Evolutionary conservation across 2,797 vertebrate species (phyloP), one percentile per base, ranked within the genome.

Genomic region (Emys orbicularis): DNA sequence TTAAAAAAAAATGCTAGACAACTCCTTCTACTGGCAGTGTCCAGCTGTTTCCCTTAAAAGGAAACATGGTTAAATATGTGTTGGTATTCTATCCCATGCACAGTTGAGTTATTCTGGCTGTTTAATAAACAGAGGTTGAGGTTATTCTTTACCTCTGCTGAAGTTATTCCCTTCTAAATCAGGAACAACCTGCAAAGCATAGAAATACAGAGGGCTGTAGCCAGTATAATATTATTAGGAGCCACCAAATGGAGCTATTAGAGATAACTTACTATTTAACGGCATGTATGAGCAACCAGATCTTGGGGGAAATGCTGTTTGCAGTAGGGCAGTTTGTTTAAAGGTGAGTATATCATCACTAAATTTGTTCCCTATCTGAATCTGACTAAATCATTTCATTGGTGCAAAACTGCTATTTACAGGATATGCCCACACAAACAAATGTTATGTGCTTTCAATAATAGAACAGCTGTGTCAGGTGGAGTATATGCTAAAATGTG

Each of bases 401-500:
- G 52, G 3, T 68, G 19, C 6, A 77, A 61, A 86, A 0, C 7
- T 56, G 4, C 1, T 49, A 52, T 34, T 3, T 34, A 4, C 4
- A 83, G 52, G 27, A 4, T 87, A 29, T 90, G 6, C 8, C 9
- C 10, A 31, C 65, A 37, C 6, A 72, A 59, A 41, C 9, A 56
- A 27, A 12, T 5, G 1, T 65, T 90, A 37, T 41, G 4, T 74
- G 9, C 16, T 76, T 8, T 83, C 31, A 76, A 44, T 83, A 86
- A 0, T 3, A 74, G 11, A 49, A 34, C 49, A 80, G 21, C 18
- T 2, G 1, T 27, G n/a, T 1, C 12, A 90, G 41, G 2, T 2
- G 82, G 4, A 12, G 5, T 23, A 25, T 0, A 0, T 86, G 16
- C 5, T 37, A 81, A 86, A 19, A 52, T 2, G 0, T 12, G 7